Evolutionary conservation across 2,888 invertebrate species (phyloP).

Genomic region (Acleris laterana): DNA sequence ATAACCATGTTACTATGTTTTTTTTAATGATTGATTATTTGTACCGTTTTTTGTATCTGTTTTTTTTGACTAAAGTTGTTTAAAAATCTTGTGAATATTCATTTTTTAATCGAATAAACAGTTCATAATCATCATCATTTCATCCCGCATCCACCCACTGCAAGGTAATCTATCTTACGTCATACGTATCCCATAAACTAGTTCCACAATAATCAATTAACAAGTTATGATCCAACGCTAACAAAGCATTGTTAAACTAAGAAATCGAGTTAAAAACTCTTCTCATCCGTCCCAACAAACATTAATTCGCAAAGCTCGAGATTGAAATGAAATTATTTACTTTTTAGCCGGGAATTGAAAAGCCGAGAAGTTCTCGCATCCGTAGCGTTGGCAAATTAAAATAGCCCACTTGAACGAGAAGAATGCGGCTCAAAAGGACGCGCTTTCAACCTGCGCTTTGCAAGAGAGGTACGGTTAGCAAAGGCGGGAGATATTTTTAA

Average conservation of each 20-base stretch:
- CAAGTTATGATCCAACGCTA: conserved; percentile 1
- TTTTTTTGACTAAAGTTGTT: no score
- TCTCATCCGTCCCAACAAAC: conserved; percentile 37
- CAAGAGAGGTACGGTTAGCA: conserved; percentile 24
- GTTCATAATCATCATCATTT: no score
- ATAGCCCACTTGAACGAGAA: conserved; percentile 47
- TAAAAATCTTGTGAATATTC: no score
- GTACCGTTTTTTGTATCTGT: accelerated
- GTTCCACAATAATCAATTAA: no score
- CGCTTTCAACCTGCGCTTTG: conserved; percentile 29
- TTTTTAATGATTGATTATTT: no score
- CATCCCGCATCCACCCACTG: no score
- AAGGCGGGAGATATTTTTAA: not conserved
- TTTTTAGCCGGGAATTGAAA: conserved; percentile 40
- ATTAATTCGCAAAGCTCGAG: conserved; percentile 41
- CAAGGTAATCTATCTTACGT: no score
- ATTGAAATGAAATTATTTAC: conserved; percentile 48
- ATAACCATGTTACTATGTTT: no score
- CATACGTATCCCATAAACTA: no score
- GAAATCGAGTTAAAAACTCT: conserved; percentile 11
- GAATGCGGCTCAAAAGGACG: conserved; percentile 39
- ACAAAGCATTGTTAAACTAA: conserved; percentile 16
- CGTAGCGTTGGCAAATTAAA: conserved; percentile 47
- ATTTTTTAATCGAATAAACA: no score
- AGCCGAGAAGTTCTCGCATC: conserved; percentile 11